phyloP scores from a whole-genome alignment of 2,797 vertebrate species.

The Forpus xanthops region DNA sequence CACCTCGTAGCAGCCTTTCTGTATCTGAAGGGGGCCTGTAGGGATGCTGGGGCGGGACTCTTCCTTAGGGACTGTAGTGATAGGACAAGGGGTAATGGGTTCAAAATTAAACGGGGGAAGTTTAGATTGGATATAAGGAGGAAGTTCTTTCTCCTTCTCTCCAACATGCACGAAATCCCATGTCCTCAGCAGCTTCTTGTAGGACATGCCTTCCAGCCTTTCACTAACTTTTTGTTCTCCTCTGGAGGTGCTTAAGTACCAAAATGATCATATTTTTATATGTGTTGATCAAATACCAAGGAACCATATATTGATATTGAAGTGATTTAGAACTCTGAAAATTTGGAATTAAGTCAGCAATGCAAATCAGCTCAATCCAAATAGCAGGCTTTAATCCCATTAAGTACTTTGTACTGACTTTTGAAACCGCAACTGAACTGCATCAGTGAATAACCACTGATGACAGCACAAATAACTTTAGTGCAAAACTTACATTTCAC shows the following conservation, averaged over 20 bases:
- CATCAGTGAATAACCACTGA: not conserved
- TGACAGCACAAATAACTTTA: not conserved
- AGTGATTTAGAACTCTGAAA: not conserved
- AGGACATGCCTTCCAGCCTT: not conserved
- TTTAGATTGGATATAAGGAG: not conserved
- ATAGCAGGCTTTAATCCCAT: not conserved
- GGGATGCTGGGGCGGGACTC: not conserved
- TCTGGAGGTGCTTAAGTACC: fast-evolving
- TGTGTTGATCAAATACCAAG: not conserved
- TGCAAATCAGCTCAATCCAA: not conserved
- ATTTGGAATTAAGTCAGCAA: not conserved
- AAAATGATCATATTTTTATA: not conserved
- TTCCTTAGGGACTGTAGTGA: not conserved
- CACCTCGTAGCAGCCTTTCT: not conserved
- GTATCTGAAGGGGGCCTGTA: too few relatives aligned
- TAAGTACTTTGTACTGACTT: not conserved
- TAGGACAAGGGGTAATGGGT: not conserved
- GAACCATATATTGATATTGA: not conserved
- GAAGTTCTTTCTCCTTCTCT: not conserved
- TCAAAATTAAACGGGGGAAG: not conserved
- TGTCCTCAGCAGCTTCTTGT: fast-evolving
- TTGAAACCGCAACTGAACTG: not conserved
- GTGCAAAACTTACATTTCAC: not conserved
- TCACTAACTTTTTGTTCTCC: not conserved
- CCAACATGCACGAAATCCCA: not conserved